phyloP scores from a whole-genome alignment of 2,113 vertebrate genomes.

The Xyrauchen texanus region DNA sequence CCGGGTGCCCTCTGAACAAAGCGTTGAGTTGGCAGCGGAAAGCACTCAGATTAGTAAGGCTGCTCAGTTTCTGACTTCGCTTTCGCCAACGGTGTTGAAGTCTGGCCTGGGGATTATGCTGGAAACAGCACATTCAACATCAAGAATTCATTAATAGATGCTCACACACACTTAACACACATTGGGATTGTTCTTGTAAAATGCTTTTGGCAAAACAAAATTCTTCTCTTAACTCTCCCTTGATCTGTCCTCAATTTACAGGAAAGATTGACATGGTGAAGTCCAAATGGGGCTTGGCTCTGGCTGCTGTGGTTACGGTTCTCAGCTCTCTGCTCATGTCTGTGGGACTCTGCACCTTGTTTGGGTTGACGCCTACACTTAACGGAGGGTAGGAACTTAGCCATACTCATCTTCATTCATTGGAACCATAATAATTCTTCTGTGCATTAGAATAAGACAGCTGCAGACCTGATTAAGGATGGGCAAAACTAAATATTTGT shows the following conservation, averaged over 20 bases:
- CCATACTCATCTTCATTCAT: conserved; percentile 26
- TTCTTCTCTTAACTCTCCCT: not conserved
- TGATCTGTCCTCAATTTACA: conserved; percentile 54
- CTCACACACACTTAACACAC: not conserved
- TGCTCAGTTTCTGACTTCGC: conserved; percentile 21
- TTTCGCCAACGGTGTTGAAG: conserved; percentile 39
- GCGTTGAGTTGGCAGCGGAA: conserved; percentile 3
- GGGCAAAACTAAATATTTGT: too few species aligned
- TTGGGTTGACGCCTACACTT: conserved; percentile 93
- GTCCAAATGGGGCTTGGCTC: conserved; percentile 95
- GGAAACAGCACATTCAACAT: conserved; percentile 53
- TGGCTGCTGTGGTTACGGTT: conserved; percentile 95
- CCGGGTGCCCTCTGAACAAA: not conserved
- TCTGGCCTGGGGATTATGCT: conserved; percentile 60
- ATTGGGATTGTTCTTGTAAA: not conserved
- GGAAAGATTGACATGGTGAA: conserved; percentile 99
- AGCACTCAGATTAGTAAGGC: conserved; percentile 40
- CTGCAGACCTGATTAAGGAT: not conserved
- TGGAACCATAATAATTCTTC: conserved; percentile 9
- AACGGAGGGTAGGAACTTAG: conserved; percentile 88
- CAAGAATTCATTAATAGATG: not conserved
- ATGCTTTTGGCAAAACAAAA: not conserved
- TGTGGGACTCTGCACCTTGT: conserved; percentile 94
- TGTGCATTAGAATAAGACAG: not conserved
- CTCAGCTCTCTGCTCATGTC: conserved; percentile 99